phyloP scores from a whole-genome alignment of 2,797 vertebrate genomes.

The Cercopithecus mitis region DNA sequence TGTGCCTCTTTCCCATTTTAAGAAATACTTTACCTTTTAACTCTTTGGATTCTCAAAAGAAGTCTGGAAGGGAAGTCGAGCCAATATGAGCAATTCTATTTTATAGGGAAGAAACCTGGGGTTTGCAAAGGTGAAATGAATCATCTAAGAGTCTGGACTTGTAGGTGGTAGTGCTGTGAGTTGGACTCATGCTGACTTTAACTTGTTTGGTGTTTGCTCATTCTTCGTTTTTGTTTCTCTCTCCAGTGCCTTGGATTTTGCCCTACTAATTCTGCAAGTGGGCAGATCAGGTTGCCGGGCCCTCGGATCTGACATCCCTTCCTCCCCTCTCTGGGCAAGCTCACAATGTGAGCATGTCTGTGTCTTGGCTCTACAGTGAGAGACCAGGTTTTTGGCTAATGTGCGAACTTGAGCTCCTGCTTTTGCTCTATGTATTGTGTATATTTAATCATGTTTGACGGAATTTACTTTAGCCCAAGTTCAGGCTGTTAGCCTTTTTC shows the following conservation, averaged over 20 bases:
- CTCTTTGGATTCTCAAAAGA: not conserved
- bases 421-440: slow-evolving; percentile 40
- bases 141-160: not conserved
- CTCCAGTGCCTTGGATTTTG: not conserved
- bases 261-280: not conserved
- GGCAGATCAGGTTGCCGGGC: not conserved
- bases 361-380: not conserved
- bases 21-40: not conserved
- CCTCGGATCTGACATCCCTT: rapidly evolving
- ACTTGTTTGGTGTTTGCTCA: not conserved
- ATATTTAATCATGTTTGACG: slow-evolving; percentile 50
- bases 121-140: not conserved
- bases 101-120: not conserved
- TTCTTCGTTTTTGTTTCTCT: not conserved
- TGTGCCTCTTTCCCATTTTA: not conserved
- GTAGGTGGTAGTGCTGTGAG: not conserved
- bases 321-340: not conserved
- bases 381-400: not conserved
- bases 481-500: slow-evolving; percentile 40
- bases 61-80: not conserved
- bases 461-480: slow-evolving; percentile 51
- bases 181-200: rapidly evolving
- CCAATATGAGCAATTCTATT: not conserved
- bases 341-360: not conserved
- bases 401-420: slow-evolving; percentile 20